Evolutionary conservation across 2,888 invertebrate genomes (phyloP), one percentile per base, ranked within the genome.

Genomic region (Yponomeuta malinellus): DNA sequence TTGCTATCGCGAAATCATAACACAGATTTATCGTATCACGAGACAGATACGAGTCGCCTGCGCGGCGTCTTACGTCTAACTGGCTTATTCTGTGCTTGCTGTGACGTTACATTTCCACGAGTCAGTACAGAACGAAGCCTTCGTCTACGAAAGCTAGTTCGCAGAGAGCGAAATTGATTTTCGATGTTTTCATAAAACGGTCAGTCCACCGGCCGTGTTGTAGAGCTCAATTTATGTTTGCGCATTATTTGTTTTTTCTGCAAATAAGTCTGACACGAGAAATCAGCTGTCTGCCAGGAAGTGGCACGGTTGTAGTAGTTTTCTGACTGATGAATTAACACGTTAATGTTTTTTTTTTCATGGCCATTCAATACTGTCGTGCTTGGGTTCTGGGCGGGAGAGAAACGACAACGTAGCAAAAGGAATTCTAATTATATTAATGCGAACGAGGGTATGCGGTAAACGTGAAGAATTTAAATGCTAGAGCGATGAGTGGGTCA

Each of bases 131-230:
- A 52, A 15, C 52, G 48, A 31, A 48, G 79, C 83, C 79, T 65
- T 71, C 64, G 83, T 83, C 23, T 23, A 23, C 23, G 23, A 23
- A 23, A 75, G 43, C 23, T 23, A 43, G 43, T 65, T 71, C 64
- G 83, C 83, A 59, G 87, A 89, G 88, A 89, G 88, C 89, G 89
- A 89, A 90, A 89, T 89, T 87, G 81, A 81, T 85, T 88, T 88
- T 81, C 79, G 82, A 64, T 23, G 31, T 31, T 29, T 31, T 29
- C 10, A 37, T 67, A 43, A 43, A 43, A 43, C 43, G 43, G 43
- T 43, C 43, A 43, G 43, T 43, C 43, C 43, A 43, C n/a, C 52
- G 68, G n/a, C 10, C 10, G 48, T 10, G 23, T 48, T 10, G 23
- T 52, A 48, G 48, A 52, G 29, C 48, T 4, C 9, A 80, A 83